Percentiles rank a stretch among this genome's conserved stretches.
Evolutionary conservation across 2,113 vertebrate species (phyloP).

Genomic region (Neogobius melanostomus): DNA sequence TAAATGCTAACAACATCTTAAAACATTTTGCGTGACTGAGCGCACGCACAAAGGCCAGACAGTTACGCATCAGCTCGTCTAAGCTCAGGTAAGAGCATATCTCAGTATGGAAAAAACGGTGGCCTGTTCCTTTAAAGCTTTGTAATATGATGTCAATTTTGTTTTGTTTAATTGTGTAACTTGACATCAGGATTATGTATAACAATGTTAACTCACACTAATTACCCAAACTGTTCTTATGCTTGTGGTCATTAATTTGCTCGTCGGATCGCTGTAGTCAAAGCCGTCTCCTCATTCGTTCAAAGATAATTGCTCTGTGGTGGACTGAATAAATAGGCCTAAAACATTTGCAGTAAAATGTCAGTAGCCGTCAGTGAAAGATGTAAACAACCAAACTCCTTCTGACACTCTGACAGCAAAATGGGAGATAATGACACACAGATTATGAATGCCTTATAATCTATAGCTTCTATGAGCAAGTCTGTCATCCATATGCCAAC

Average conservation of each 20-base stretch:
- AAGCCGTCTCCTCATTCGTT: background rate
- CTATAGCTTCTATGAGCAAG: background rate
- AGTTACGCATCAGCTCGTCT: too few species aligned
- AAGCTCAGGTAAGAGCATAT: too few species aligned
- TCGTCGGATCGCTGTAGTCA: background rate
- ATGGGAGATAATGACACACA: slow-evolving; percentile 3
- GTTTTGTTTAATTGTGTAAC: background rate
- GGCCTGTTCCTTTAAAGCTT: too few species aligned
- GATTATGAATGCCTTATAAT: slow-evolving; percentile 2
- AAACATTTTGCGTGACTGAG: too few species aligned
- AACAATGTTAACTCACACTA: background rate
- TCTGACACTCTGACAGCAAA: slow-evolving; percentile 2
- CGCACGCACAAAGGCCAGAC: too few species aligned
- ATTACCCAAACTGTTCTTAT: background rate
- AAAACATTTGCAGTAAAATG: slow-evolving; percentile 3
- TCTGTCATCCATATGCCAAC: slow-evolving; percentile 9
- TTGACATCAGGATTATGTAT: background rate
- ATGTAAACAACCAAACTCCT: background rate
- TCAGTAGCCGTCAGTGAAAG: slow-evolving; percentile 2
- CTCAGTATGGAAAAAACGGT: too few species aligned
- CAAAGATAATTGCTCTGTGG: slow-evolving; percentile 2
- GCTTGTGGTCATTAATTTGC: background rate
- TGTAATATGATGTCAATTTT: too few species aligned
- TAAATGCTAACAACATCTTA: too few species aligned
- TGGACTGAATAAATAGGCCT: background rate